A percentile compares a stretch with the other conserved stretches of the same genome.
Conservation (phyloP, 2,113 vertebrate genomes). For the Chelonoidis abingdonii region DNA sequence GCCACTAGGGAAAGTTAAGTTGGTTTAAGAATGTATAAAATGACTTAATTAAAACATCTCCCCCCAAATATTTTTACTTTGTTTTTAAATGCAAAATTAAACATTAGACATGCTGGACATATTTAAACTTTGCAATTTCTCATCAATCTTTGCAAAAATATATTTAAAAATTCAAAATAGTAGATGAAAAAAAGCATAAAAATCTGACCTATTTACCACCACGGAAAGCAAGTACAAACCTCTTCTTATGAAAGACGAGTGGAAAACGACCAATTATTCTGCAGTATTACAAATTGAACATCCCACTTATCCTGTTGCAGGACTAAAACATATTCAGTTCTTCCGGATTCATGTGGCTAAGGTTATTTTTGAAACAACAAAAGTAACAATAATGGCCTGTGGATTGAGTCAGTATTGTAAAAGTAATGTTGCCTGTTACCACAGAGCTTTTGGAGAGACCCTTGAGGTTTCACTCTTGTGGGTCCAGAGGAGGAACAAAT, state of each 20-base stretch:
- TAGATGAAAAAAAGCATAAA: not conserved
- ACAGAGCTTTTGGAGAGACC: not conserved
- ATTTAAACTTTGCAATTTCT: not conserved
- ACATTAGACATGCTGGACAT: slow-evolving; percentile 24
- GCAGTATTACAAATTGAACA: slow-evolving; percentile 2
- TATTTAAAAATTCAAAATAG: slow-evolving; percentile 36
- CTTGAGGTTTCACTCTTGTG: not conserved
- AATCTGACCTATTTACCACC: not conserved
- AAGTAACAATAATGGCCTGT: not conserved
- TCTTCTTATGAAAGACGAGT: slow-evolving; percentile 31
- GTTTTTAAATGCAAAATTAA: slow-evolving; percentile 52
- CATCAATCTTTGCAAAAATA: slow-evolving; percentile 31
- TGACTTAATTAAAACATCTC: slow-evolving; percentile 32
- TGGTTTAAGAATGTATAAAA: slow-evolving; percentile 2
- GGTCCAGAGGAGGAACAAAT: not conserved
- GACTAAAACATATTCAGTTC: not conserved
- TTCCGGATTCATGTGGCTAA: not conserved
- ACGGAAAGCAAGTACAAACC: slow-evolving; percentile 35
- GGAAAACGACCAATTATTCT: slow-evolving; percentile 45
- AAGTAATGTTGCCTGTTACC: not conserved
- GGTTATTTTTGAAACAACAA: not conserved
- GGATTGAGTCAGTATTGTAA: not conserved
- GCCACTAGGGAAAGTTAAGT: not conserved
- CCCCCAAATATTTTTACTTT: slow-evolving; percentile 35
- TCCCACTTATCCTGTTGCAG: not conserved